phyloP scores from a whole-genome alignment of 2,888 invertebrate species.

The Clunio marinus region DNA sequence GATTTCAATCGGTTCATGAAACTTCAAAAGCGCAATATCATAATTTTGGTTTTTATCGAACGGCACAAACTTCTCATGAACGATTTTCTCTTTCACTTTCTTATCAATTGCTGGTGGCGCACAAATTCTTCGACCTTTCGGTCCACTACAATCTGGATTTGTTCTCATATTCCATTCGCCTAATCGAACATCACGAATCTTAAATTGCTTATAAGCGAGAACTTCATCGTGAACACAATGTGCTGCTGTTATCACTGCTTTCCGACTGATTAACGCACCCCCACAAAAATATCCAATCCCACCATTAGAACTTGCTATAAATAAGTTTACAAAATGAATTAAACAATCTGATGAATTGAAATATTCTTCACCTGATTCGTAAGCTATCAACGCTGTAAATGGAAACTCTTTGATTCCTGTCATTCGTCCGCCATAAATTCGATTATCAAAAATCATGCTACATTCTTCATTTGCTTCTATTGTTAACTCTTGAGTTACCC shows the following conservation, averaged over 20 bases:
- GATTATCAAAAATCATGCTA: conserved; percentile 47
- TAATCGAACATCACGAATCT: conserved; percentile 41
- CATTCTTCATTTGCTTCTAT: too few species aligned
- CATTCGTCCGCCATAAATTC: conserved; percentile 49
- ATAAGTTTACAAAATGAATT: too few species aligned
- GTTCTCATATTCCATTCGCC: conserved; percentile 43
- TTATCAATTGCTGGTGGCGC: conserved; percentile 47
- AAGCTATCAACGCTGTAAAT: conserved; percentile 55
- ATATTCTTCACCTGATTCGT: conserved; percentile 55
- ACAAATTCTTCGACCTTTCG: conserved; percentile 48
- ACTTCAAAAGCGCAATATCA: conserved; percentile 50
- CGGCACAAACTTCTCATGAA: conserved; percentile 45
- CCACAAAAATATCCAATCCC: conserved; percentile 3
- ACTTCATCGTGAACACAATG: neutral
- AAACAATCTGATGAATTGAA: too few species aligned
- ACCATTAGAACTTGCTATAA: neutral
- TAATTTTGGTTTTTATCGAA: conserved; percentile 44
- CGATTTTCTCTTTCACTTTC: conserved; percentile 44
- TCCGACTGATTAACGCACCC: neutral
- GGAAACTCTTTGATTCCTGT: conserved; percentile 55
- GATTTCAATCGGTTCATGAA: conserved; percentile 44
- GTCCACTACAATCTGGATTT: conserved; percentile 40
- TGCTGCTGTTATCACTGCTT: conserved; percentile 7
- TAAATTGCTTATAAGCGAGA: neutral
- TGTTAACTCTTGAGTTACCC: too few species aligned